Percentiles rank a stretch among this genome's conserved stretches.
These are phyloP conservation scores for Apodemia mormo DNA, from an alignment of 2,888 invertebrate species.

Conservation along the genomic window DNA sequence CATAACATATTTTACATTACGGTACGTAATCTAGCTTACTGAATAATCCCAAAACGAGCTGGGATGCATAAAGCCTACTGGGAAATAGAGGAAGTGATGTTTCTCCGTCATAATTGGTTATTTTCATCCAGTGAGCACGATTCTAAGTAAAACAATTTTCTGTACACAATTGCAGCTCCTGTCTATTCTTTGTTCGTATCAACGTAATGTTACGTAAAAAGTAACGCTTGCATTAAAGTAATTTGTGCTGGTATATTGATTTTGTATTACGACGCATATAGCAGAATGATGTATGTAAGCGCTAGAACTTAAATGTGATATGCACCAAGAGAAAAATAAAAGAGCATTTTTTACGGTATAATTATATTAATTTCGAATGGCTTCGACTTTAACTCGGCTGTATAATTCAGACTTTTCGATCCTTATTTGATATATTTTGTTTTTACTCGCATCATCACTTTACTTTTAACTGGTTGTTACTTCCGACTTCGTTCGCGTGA, in stretches of 20 bases:
- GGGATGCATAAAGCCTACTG: not conserved
- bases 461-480: too few species aligned
- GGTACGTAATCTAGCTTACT: not conserved
- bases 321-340: not conserved
- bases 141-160: not conserved
- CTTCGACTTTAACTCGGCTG: too few species aligned
- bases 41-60: not conserved
- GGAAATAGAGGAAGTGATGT: not conserved
- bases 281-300: not conserved
- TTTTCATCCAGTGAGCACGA: not conserved
- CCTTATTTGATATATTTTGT: too few species aligned
- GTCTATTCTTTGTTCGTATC: not conserved
- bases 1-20: not conserved
- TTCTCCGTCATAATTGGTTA: not conserved
- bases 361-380: not conserved
- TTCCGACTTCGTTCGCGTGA: too few species aligned
- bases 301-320: not conserved
- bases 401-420: too few species aligned
- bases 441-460: too few species aligned
- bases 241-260: slow-evolving; percentile 19
- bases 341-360: not conserved
- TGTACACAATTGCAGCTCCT: too few species aligned
- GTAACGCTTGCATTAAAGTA: slow-evolving; percentile 10
- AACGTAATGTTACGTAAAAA: slow-evolving; percentile 9
- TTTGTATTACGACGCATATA: slow-evolving; percentile 21